phyloP scores from a whole-genome alignment of 1,140 invertebrate genomes.

The Atta cephalotes region DNA sequence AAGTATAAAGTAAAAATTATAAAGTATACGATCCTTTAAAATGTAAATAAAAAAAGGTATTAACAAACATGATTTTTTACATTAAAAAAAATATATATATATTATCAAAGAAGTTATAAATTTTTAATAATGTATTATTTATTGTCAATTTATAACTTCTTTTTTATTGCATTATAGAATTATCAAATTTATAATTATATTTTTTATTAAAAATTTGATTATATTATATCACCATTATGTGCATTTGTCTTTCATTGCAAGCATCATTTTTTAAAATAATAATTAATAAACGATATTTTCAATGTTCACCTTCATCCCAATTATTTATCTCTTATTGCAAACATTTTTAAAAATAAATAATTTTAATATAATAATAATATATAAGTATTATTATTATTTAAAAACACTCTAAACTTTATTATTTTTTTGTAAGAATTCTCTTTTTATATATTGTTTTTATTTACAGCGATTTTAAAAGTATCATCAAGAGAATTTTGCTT shows the following conservation, averaged over 20 bases:
- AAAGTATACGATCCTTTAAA: background rate
- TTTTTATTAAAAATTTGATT: background rate
- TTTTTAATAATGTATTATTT: too few species aligned
- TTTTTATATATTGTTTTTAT: background rate
- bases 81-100: background rate
- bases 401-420: background rate
- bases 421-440: background rate
- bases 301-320: background rate
- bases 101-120: too few species aligned
- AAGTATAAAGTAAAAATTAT: background rate
- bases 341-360: background rate
- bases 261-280: background rate
- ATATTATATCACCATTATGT: background rate
- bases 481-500: background rate
- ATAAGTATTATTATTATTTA: background rate
- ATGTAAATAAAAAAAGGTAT: background rate
- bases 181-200: slow-evolving; percentile 1
- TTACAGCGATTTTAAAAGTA: background rate
- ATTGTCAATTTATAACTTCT: background rate
- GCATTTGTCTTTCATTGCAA: background rate
- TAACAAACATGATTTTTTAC: background rate
- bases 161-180: background rate
- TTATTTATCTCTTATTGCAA: background rate
- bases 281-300: too few species aligned
- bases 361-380: background rate